Conservation (phyloP, 2,113 vertebrate genomes). For the Eubucco bourcierii region DNA sequence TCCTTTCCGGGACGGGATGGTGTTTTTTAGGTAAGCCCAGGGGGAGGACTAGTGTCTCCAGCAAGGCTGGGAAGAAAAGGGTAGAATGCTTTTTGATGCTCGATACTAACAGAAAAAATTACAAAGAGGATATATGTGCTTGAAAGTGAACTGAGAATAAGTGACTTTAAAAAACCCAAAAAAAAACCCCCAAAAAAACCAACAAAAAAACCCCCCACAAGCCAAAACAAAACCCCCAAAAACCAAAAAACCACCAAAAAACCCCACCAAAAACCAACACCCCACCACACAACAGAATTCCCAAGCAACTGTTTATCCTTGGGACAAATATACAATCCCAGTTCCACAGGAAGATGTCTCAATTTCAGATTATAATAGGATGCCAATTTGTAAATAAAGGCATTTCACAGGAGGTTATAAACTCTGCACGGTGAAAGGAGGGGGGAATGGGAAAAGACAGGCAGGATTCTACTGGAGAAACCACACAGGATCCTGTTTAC, state of each 20-base stretch:
- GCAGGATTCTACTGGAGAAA: not conserved
- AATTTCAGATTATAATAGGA: conserved; percentile 64
- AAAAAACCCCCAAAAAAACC: not conserved
- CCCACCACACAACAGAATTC: conserved; percentile 1
- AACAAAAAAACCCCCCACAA: not conserved
- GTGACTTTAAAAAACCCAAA: not conserved
- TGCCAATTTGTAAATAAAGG: conserved; percentile 63
- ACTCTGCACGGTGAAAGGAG: not conserved
- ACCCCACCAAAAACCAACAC: no score
- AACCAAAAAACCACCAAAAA: no score
- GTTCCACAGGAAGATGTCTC: conserved; percentile 59
- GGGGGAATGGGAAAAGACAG: not conserved
- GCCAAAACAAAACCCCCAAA: no score
- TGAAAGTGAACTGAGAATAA: conserved; percentile 36
- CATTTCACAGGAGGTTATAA: conserved; percentile 59
- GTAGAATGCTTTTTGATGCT: rapidly evolving
- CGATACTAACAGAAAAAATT: not conserved
- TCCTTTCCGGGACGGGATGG: conserved; percentile 48
- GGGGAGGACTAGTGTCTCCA: rapidly evolving
- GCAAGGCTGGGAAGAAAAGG: not conserved
- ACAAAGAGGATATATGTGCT: no score
- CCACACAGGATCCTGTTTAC: not conserved
- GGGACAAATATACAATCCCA: conserved; percentile 51
- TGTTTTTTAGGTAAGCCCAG: not conserved
- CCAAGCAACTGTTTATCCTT: conserved; percentile 59